phyloP scores from a whole-genome alignment of 2,888 invertebrate genomes.

The Mamestra brassicae region DNA sequence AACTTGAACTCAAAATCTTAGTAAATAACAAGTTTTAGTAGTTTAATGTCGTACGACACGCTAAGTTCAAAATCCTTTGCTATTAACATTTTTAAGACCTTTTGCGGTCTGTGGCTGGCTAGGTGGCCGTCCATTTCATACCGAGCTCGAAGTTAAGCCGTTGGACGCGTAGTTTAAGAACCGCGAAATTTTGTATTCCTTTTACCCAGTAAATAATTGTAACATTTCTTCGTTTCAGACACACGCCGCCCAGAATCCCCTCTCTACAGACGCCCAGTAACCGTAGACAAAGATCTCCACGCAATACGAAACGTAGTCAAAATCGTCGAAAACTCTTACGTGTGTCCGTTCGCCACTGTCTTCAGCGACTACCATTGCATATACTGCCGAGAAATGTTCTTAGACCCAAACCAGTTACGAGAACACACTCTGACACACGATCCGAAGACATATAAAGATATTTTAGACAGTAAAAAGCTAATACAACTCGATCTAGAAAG shows the following conservation, averaged over 20 bases:
- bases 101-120: too few species aligned
- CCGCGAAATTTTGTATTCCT: too few species aligned
- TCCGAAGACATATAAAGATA: slow-evolving; percentile 71
- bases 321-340: slow-evolving; percentile 78
- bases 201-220: too few species aligned
- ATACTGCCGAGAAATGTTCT: slow-evolving; percentile 79
- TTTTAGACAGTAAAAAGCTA: slow-evolving; percentile 70
- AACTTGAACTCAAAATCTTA: too few species aligned
- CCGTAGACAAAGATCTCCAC: slow-evolving; percentile 51
- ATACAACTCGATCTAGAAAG: slow-evolving; percentile 76
- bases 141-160: too few species aligned
- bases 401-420: slow-evolving; percentile 75
- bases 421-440: slow-evolving; percentile 79
- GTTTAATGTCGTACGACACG: too few species aligned
- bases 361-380: slow-evolving; percentile 79
- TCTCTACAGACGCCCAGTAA: neutral
- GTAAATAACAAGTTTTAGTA: too few species aligned
- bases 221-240: slow-evolving; percentile 28
- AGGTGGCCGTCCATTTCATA: too few species aligned
- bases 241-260: slow-evolving; percentile 13
- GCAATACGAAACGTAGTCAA: slow-evolving; percentile 68
- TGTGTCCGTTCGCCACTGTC: slow-evolving; percentile 78
- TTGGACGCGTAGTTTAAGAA: too few species aligned
- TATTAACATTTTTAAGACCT: too few species aligned
- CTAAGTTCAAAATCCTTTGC: too few species aligned